These are phyloP conservation scores for Halocynthia roretzi DNA, from an alignment of 23 tunicate species.

Conservation along the genomic window DNA sequence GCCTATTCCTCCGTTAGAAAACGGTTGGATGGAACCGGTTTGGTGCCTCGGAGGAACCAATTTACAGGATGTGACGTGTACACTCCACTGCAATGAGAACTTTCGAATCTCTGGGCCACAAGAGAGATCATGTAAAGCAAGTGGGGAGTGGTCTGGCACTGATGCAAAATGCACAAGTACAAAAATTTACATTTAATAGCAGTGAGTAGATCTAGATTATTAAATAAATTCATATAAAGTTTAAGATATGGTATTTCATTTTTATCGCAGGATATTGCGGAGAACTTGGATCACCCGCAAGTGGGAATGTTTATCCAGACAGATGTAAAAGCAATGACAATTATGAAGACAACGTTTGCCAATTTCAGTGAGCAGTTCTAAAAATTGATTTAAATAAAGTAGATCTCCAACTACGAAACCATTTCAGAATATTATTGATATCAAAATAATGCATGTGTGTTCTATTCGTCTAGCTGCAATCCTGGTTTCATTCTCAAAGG, in stretches of 20 bases:
- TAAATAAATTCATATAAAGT: too few species aligned
- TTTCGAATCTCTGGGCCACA: slow-evolving; percentile 23
- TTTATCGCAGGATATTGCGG: slow-evolving; percentile 40
- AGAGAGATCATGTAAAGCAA: slow-evolving; percentile 25
- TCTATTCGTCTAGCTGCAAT: slow-evolving; percentile 25
- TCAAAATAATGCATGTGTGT: neutral
- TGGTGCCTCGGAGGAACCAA: slow-evolving; percentile 53
- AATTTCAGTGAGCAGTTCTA: slow-evolving; percentile 30
- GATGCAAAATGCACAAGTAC: slow-evolving; percentile 41
- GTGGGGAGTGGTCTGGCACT: slow-evolving; percentile 51
- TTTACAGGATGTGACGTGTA: slow-evolving; percentile 25
- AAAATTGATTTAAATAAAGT: neutral
- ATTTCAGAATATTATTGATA: neutral
- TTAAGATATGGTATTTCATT: too few species aligned
- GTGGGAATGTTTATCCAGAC: slow-evolving; percentile 55
- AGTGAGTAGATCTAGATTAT: too few species aligned
- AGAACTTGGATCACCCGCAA: slow-evolving; percentile 22
- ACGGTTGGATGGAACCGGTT: slow-evolving; percentile 26
- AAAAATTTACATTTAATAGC: neutral
- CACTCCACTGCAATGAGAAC: slow-evolving; percentile 21
- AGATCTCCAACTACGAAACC: neutral
- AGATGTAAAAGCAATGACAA: slow-evolving; percentile 40
- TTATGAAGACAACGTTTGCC: slow-evolving; percentile 50
- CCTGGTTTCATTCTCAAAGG: slow-evolving; percentile 48
- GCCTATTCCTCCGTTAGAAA: slow-evolving; percentile 12